These are phyloP conservation scores for Myripristis murdjan DNA, from an alignment of 2,797 vertebrate genomes.

Conservation along the genomic window DNA sequence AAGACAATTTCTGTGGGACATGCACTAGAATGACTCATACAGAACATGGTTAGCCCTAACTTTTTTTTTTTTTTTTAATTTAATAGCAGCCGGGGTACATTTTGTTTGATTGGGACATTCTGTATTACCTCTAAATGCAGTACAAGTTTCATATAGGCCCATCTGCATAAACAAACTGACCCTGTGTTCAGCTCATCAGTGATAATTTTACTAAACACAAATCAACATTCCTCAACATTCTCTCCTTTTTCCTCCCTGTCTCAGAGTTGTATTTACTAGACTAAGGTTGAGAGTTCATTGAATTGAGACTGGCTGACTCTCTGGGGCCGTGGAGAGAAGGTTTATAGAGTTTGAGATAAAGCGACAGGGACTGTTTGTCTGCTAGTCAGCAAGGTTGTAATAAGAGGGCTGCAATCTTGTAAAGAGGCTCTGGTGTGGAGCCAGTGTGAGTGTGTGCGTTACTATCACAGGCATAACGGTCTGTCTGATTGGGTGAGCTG, in stretches of 20 bases:
- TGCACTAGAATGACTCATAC: conserved; percentile 1
- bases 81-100: background rate
- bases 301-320: conserved; percentile 62
- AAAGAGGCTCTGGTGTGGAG: conserved; percentile 51
- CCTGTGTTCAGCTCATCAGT: conserved; percentile 19
- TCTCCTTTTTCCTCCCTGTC: conserved; percentile 57
- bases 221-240: conserved; percentile 59
- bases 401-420: conserved; percentile 62
- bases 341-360: conserved; percentile 76
- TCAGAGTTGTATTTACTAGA: conserved; percentile 49
- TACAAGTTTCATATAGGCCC: conserved; percentile 19
- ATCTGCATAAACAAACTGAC: conserved; percentile 23
- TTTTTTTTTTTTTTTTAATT: background rate
- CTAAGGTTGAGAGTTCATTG: conserved; percentile 53
- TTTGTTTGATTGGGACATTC: background rate
- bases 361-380: conserved; percentile 67
- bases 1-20: conserved; percentile 6
- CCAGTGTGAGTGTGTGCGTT: conserved; percentile 39
- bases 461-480: conserved; percentile 40
- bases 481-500: conserved; percentile 61
- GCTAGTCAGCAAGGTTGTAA: conserved; percentile 62
- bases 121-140: conserved; percentile 5
- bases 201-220: conserved; percentile 30
- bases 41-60: background rate
- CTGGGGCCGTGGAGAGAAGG: conserved; percentile 31